Percentiles rank a stretch among this genome's conserved stretches.
These are phyloP conservation scores for Brotula barbata DNA, from an alignment of 2,797 vertebrate species.

Conservation along the genomic window DNA sequence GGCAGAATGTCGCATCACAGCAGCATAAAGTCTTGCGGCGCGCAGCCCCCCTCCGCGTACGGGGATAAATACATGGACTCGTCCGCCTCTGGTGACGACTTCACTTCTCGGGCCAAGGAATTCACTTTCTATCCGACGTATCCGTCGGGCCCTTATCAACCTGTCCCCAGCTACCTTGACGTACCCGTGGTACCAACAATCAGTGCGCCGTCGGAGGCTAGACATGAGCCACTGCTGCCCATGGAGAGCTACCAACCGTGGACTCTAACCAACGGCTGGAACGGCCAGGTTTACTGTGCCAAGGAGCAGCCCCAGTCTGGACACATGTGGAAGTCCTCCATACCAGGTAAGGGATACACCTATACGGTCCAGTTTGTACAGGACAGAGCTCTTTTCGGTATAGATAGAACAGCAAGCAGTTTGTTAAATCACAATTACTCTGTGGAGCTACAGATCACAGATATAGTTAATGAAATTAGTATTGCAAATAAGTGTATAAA, in stretches of 20 bases:
- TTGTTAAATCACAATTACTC: no score
- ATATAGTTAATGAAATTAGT: no score
- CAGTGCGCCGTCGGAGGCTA: conserved; percentile 88
- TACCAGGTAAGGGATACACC: conserved; percentile 85
- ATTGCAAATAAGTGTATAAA: no score
- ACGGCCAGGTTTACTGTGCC: conserved; percentile 93
- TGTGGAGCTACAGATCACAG: no score
- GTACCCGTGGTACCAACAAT: conserved; percentile 91
- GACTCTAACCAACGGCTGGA: conserved; percentile 93
- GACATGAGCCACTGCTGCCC: conserved; percentile 91
- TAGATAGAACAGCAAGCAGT: not conserved
- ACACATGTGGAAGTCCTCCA: conserved; percentile 94
- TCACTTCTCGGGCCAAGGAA: conserved; percentile 93
- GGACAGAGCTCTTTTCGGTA: conserved; percentile 10
- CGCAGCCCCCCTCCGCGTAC: conserved; percentile 87
- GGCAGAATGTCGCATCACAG: conserved; percentile 93
- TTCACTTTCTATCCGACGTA: conserved; percentile 97
- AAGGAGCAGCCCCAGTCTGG: conserved; percentile 93
- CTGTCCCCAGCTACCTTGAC: conserved; percentile 95
- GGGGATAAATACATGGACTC: conserved; percentile 96
- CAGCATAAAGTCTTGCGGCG: conserved; percentile 90
- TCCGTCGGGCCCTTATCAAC: conserved; percentile 91
- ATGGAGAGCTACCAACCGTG: conserved; percentile 97
- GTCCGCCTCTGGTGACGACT: conserved; percentile 91
- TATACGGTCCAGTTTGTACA: conserved; percentile 1